Evolutionary conservation across 2,888 invertebrate genomes (phyloP).

Genomic region (Apodemia mormo): DNA sequence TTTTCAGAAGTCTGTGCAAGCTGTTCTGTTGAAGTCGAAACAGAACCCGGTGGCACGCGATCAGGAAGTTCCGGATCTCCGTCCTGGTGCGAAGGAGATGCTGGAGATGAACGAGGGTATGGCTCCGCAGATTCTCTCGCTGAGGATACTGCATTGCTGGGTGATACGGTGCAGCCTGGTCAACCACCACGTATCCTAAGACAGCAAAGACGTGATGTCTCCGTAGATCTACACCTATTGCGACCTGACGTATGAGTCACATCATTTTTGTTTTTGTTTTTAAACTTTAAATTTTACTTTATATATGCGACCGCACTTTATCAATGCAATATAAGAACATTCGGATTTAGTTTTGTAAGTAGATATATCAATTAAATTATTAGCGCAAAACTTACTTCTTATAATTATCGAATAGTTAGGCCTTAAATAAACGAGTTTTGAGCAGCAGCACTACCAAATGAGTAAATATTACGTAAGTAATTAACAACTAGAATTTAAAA

Average conservation of each 20-base stretch:
- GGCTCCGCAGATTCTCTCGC: conserved; percentile 79
- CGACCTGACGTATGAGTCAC: conserved; percentile 66
- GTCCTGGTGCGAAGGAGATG: conserved; percentile 81
- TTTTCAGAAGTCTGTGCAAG: conserved; percentile 74
- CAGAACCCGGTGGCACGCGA: conserved; percentile 60
- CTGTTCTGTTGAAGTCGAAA: conserved; percentile 73
- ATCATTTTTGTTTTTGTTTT: conserved; percentile 27
- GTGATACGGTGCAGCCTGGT: conserved; percentile 48
- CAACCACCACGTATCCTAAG: conserved; percentile 56
- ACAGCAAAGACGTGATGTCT: conserved; percentile 66
- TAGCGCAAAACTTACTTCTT: neutral
- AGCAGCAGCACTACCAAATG: conserved; percentile 8
- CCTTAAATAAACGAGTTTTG: neutral
- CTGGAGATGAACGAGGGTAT: conserved; percentile 74
- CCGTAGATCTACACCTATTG: conserved; percentile 73
- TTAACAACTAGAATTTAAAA: neutral
- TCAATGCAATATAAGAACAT: neutral
- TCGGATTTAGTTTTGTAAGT: conserved; percentile 1
- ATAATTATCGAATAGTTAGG: neutral
- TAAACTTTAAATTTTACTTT: neutral
- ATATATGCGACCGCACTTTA: neutral
- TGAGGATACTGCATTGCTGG: conserved; percentile 72
- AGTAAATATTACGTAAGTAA: conserved; percentile 7
- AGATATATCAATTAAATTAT: neutral
- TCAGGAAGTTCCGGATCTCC: conserved; percentile 74